These are phyloP conservation scores for Tinea pellionella DNA, from an alignment of 2,888 invertebrate genomes.

Conservation along the genomic window DNA sequence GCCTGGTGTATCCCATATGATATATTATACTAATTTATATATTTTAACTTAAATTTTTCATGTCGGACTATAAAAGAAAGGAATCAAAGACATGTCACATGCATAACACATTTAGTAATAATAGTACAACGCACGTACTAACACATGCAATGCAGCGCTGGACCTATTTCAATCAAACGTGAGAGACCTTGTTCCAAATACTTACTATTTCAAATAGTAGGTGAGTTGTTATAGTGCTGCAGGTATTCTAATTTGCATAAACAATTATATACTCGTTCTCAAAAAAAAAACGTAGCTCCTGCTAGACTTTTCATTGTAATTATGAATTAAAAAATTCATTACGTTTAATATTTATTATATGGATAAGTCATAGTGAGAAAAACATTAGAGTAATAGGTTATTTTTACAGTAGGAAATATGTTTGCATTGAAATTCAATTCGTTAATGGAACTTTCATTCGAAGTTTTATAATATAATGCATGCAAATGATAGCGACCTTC, in stretches of 20 bases:
- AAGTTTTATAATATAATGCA: neutral
- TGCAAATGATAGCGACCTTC: neutral
- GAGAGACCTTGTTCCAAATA: slow-evolving; percentile 3
- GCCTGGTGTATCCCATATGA: too few relatives aligned
- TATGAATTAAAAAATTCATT: too few relatives aligned
- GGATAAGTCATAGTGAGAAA: too few relatives aligned
- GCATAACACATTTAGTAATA: neutral
- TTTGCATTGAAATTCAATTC: too few relatives aligned
- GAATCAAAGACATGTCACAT: too few relatives aligned
- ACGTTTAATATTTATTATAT: too few relatives aligned
- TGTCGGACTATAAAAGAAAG: too few relatives aligned
- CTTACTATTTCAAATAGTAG: neutral
- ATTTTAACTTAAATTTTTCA: too few relatives aligned
- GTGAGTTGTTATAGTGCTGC: neutral
- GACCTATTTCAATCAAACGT: slow-evolving; percentile 7
- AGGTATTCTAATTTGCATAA: slow-evolving; percentile 2
- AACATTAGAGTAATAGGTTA: too few relatives aligned
- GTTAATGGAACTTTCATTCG: neutral
- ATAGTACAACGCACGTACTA: neutral
- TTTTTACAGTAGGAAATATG: too few relatives aligned
- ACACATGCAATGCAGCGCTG: neutral
- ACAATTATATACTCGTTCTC: neutral
- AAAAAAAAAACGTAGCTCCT: neutral
- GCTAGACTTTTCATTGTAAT: neutral
- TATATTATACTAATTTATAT: too few relatives aligned